Conservation (phyloP, 2,888 invertebrate species). For the Eupelmus urozonus region DNA sequence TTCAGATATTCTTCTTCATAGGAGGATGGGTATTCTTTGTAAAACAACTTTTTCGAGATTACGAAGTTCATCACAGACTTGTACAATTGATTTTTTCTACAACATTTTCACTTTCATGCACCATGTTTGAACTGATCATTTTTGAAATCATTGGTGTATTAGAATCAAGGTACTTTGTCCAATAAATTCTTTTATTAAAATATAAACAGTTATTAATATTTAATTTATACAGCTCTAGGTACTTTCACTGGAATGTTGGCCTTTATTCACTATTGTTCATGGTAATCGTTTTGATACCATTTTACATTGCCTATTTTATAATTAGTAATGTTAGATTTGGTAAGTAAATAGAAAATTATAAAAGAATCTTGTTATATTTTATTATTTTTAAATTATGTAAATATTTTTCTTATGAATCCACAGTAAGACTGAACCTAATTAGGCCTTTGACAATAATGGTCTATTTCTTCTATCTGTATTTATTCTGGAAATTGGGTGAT, state of each 20-base stretch:
- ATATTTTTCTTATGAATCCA: conserved; percentile 65
- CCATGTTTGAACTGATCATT: conserved; percentile 99
- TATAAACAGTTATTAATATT: neutral
- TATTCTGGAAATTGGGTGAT: conserved; percentile 99
- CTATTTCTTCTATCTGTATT: conserved; percentile 95
- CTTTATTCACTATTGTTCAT: conserved; percentile 94
- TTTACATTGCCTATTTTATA: conserved; percentile 97
- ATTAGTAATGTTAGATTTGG: conserved; percentile 92
- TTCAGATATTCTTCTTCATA: conserved; percentile 93
- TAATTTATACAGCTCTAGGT: conserved; percentile 85
- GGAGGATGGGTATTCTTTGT: conserved; percentile 99
- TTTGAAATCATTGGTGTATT: conserved; percentile 98
- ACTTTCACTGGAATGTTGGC: conserved; percentile 96
- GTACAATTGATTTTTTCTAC: conserved; percentile 97
- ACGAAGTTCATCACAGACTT: conserved; percentile 96
- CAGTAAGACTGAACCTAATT: conserved; percentile 88
- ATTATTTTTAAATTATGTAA: conserved; percentile 4
- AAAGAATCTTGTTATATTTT: conserved; percentile 21
- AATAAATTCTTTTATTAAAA: conserved; percentile 6
- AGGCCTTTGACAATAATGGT: conserved; percentile 88
- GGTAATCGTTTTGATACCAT: conserved; percentile 96
- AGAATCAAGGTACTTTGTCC: conserved; percentile 87
- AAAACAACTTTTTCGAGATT: conserved; percentile 96
- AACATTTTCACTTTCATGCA: conserved; percentile 97
- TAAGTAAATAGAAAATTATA: conserved; percentile 76